phyloP scores from a whole-genome alignment of 1,140 invertebrate genomes.

The Drosophila aff. region DNA sequence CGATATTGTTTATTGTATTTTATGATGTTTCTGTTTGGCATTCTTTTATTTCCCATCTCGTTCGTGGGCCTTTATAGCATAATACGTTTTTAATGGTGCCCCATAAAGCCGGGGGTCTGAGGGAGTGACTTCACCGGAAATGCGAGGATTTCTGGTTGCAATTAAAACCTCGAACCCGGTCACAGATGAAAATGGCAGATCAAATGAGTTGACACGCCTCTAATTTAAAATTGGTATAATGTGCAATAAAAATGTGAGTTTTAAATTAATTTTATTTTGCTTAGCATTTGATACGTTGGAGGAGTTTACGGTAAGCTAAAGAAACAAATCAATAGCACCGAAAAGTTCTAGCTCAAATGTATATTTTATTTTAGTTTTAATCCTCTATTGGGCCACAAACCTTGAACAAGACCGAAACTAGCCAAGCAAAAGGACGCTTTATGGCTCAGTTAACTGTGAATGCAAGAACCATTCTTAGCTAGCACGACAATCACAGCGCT shows the following conservation, averaged over 20 bases:
- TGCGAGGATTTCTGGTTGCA: slow-evolving; percentile 41
- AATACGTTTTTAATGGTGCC: slow-evolving; percentile 70
- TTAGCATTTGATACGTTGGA: not conserved
- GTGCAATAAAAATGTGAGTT: not conserved
- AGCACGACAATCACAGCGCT: slow-evolving; percentile 51
- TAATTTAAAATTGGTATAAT: slow-evolving; percentile 6
- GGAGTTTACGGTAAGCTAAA: not conserved
- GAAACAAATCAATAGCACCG: not conserved
- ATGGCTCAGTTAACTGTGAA: slow-evolving; percentile 38
- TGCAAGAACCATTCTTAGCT: slow-evolving; percentile 22
- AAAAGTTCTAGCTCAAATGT: not conserved
- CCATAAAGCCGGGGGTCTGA: slow-evolving; percentile 37
- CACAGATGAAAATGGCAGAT: slow-evolving; percentile 5
- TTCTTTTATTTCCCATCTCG: slow-evolving; percentile 31
- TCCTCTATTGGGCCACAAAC: no score
- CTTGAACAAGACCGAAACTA: not conserved
- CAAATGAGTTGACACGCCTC: slow-evolving; percentile 4
- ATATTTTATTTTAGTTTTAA: not conserved
- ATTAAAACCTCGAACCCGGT: slow-evolving; percentile 43
- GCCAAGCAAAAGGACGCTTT: slow-evolving; percentile 32
- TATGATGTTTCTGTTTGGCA: slow-evolving; percentile 49
- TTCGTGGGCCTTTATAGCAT: slow-evolving; percentile 57
- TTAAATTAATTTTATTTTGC: not conserved
- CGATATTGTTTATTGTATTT: slow-evolving; percentile 75
- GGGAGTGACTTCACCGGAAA: slow-evolving; percentile 7